Base-by-base conservation (phyloP, 2,888 invertebrate genomes). In the Tetheella fluctuosa region DNA sequence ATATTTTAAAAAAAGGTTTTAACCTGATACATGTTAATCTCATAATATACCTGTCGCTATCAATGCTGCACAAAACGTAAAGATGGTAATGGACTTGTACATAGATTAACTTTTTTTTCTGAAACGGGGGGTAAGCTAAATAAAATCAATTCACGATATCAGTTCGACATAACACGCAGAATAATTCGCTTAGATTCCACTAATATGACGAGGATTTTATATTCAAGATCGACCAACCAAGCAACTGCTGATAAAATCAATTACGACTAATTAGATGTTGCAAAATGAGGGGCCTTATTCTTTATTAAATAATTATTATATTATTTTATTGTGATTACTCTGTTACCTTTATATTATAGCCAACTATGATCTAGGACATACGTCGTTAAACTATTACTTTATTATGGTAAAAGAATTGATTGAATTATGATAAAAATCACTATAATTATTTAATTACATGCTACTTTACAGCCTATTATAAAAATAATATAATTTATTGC, bases 281-380 rank as follows among this genome's bases (percentile, higher is more conserved):
- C n/a, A 48, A 48, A 17, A 48, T 10, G 20, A 48, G 48, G 48
- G 48, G 48, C 48, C 48, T 48, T 48, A 48, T 48, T 20, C 7
- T 39, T 17, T 42, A 42, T 17, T 5, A 30, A 10, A 30, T 30
- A 30, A 30, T n/a, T n/a, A n/a, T 34, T 20, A 17, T 17, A 42
- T 42, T 42, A 20, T 48, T 48, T 20, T 48, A 48, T 48, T 20
- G 48, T 48, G 48, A 48, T 48, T n/a, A 48, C 48, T 20, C 48
- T 20, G 48, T 48, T 42, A 48, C 42, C 20, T 20, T 17, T 48
- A 20, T 20, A 6, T 7, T 7, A 5, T 48, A 48, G 17, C 6
- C 17, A 39, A 39, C 15, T 10, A 37, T n/a, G 37, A 13, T 37
- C 37, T 37, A 37, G 37, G 15, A 37, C 15, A 15, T 4, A 15